Base-by-base conservation (phyloP, 2,888 invertebrate species). In the Meta bourneti region DNA sequence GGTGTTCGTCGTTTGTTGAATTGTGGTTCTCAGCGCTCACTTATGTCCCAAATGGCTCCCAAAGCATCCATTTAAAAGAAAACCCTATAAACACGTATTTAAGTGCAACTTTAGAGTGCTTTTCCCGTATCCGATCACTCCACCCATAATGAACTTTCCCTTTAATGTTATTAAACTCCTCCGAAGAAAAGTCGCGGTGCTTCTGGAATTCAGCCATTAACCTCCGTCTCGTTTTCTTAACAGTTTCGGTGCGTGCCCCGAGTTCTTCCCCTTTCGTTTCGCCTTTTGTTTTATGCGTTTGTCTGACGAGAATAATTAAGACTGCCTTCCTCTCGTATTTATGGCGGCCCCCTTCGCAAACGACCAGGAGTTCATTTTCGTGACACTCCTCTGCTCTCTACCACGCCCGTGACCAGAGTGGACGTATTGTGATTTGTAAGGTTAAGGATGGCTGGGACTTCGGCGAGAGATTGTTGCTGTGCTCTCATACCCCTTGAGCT, bases 231-330 rank as follows among this genome's bases (percentile, higher is more conserved):
- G 49, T 77, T 77, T 51, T 51, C n/a, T 51, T 77, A 81, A 81
- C 81, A 69, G 70, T 9, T n/a, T 6, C n/a, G n/a, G 69, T 49
- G 81, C 81, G 81, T 81, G 81, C 49, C 49, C 48, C 49, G 16
- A 34, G 49, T 77, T 49, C 49, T 77, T 52, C 52, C n/a, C 77
- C 77, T 51, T 81, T 81, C 54, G 81, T 49, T 48, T 34, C 70
- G 49, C 49, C 70, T 81, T 69, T 70, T 69, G 81, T 79, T 61
- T 79, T 51, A 0, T 13, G 61, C 69, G n/a, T 48, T 69, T 70
- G 81, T 54, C 79, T 54, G 61, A 61, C 72, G 72, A 71, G 83
- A 72, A 83, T 83, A 83, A 83, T 83, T 83, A 83, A 83, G 81
- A 81, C 49, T 52, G 19, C 20, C 19, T 69, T 20, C 71, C 49